Base-by-base conservation (phyloP, 1,140 invertebrate species). In the Tetramorium simillimum region DNA sequence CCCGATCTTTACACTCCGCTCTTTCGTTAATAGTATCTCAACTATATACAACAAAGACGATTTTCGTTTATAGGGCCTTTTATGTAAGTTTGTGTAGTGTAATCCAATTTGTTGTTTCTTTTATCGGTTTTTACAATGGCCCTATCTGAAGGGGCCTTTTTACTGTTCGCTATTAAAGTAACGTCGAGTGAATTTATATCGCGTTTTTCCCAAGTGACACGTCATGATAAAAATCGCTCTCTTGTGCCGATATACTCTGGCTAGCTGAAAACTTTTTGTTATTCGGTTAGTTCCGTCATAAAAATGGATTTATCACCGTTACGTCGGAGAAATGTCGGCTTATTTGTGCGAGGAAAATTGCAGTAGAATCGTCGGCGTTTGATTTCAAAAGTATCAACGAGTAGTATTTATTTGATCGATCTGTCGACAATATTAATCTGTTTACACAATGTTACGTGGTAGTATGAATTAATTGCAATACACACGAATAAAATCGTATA, bases 241-340 rank as follows among this genome's bases (percentile, higher is more conserved):
- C 49, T 70, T 70, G 65, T 28, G 78, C 5, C 33, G 5, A 12
- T 51, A 24, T 37, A 18, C 6, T 28, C 18, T 21, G 60, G 60
- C 12, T 60, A 76, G 43, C 21, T 43, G 49, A 28, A 28, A 56
- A 24, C 37, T 70, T 81, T 81, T 81, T 58, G 51, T 70, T 56
- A 24, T 56, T 53, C 37, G 33, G n/a, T 14, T 21, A 16, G 33
- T 56, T 43, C 37, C 58, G 28, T 33, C 70, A 37, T 76, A 49
- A 76, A 69, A 85, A 60, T 85, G 56, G 58, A 85, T 76, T 76
- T 63, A 76, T 85, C 56, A 40, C 49, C 40, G 43, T 84, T 70
- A 53, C 14, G 21, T 53, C 28, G n/a, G n/a, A 33, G n/a, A 70
- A 63, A 75, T 46, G 21, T 62, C 33, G 40, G 40, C 33, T 63